Conservation (phyloP, 2,113 vertebrate species). For the Pelobates fuscus region DNA sequence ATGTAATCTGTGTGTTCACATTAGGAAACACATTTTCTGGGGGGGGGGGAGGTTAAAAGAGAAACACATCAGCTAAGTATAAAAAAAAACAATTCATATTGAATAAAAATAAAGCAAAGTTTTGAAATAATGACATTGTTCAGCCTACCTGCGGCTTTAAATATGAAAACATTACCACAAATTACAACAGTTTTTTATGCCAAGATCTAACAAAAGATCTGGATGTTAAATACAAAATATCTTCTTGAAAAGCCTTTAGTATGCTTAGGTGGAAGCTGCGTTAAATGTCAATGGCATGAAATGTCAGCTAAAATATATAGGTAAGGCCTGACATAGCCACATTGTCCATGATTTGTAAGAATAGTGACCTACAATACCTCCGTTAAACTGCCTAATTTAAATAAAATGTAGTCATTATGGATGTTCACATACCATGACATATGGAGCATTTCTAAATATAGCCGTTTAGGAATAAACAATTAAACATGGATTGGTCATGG, state of each 20-base stretch:
- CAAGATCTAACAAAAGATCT: neutral
- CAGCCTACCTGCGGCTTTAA: neutral
- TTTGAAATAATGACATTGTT: neutral
- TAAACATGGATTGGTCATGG: too few relatives aligned
- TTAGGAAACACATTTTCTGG: neutral
- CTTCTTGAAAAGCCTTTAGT: neutral
- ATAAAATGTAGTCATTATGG: neutral
- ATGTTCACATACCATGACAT: too few relatives aligned
- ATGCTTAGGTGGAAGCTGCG: neutral
- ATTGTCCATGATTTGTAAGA: neutral
- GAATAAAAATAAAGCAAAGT: neutral
- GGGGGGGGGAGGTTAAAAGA: neutral
- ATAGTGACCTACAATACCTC: neutral
- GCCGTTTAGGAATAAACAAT: too few relatives aligned
- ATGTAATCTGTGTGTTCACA: neutral
- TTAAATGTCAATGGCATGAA: neutral
- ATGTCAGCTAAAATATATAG: conserved; percentile 1
- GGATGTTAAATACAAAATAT: neutral
- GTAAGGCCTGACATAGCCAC: neutral
- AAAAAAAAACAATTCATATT: neutral
- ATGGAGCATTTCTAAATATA: too few relatives aligned
- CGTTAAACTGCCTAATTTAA: neutral
- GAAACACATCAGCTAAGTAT: neutral
- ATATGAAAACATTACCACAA: neutral
- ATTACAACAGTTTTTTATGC: neutral